Conservation (phyloP, 1,140 invertebrate species). For the Zaprionus inermis region DNA sequence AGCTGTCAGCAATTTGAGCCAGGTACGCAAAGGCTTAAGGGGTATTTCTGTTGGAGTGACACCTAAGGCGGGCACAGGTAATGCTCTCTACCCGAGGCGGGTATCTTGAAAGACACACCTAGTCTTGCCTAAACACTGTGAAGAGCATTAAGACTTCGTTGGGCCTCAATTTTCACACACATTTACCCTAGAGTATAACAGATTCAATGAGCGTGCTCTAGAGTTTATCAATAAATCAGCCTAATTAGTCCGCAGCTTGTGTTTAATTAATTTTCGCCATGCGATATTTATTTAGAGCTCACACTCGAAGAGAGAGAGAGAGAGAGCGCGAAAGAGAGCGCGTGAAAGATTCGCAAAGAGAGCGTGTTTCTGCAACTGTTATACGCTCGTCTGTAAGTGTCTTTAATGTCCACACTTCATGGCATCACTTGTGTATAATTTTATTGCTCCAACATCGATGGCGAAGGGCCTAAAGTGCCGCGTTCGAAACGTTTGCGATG, state of each 20-base stretch:
- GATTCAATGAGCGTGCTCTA: conserved; percentile 46
- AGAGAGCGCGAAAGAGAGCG: not conserved
- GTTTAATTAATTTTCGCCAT: conserved; percentile 55
- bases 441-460: conserved; percentile 47
- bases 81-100: no score
- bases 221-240: conserved; percentile 68
- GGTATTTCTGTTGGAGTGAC: no score
- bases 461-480: conserved; percentile 21
- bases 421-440: conserved; percentile 57
- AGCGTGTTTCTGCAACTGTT: conserved; percentile 55
- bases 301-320: not conserved
- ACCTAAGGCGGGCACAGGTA: not conserved
- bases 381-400: conserved; percentile 32
- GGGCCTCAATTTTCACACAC: not conserved
- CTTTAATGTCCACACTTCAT: conserved; percentile 20
- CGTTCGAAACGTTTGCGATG: conserved; percentile 49
- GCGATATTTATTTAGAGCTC: conserved; percentile 20
- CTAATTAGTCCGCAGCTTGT: conserved; percentile 52
- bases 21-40: conserved; percentile 37
- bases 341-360: not conserved
- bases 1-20: conserved; percentile 66
- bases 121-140: not conserved
- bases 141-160: not conserved
- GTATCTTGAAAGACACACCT: not conserved
- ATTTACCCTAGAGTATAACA: not conserved